These are phyloP conservation scores for Rhimphoctona megacephalus DNA, from an alignment of 2,888 invertebrate genomes.

Conservation along the genomic window DNA sequence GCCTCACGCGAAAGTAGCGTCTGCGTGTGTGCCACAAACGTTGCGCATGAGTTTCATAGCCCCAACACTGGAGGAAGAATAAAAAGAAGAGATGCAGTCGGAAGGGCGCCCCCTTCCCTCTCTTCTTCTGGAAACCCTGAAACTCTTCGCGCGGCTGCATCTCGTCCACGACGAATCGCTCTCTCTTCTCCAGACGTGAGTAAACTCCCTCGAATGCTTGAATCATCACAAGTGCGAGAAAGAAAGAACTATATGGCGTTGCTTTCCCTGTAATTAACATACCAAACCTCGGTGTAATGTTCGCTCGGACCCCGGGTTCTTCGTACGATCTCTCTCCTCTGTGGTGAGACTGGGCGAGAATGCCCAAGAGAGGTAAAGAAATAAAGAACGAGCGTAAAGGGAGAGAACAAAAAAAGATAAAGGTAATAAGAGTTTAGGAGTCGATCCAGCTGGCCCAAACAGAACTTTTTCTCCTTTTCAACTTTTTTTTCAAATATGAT, in stretches of 20 bases:
- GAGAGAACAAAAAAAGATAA: not conserved
- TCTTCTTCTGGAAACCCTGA: constrained; percentile 57
- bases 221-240: constrained; percentile 52
- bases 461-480: constrained; percentile 51
- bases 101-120: constrained; percentile 19
- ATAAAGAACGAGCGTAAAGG: not conserved
- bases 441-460: constrained; percentile 12
- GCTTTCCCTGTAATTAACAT: constrained; percentile 84
- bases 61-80: constrained; percentile 36
- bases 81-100: constrained; percentile 45
- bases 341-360: not conserved
- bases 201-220: constrained; percentile 42
- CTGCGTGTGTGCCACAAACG: constrained; percentile 55
- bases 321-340: constrained; percentile 44
- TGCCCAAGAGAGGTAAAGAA: not conserved
- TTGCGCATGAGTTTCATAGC: constrained; percentile 71
- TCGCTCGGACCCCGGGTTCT: constrained; percentile 69
- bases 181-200: constrained; percentile 50
- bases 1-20: constrained; percentile 70
- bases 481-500: not conserved
- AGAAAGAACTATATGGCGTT: constrained; percentile 69
- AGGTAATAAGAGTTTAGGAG: constrained; percentile 23
- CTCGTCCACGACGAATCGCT: constrained; percentile 71
- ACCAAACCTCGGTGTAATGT: constrained; percentile 81
- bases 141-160: constrained; percentile 39